Conservation (phyloP, 2,113 vertebrate genomes). For the Xenopus laevis region DNA sequence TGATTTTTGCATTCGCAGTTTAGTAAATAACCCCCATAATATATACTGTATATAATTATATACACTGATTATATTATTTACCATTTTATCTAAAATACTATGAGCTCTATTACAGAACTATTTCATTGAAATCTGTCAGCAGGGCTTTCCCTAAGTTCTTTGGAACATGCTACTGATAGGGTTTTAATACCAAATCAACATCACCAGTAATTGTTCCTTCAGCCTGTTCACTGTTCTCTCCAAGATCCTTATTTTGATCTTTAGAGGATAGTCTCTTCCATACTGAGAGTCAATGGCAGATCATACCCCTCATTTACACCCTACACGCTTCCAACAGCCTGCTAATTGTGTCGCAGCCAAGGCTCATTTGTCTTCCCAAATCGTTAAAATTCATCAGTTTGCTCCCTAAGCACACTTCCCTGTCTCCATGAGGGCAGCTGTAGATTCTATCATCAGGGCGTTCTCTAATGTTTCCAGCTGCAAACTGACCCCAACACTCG, state of each 20-base stretch:
- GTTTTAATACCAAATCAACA: slow-evolving; percentile 49
- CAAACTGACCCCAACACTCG: slow-evolving; percentile 59
- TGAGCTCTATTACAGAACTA: neutral
- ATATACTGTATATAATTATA: too few relatives aligned
- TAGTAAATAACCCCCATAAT: too few relatives aligned
- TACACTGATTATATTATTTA: too few relatives aligned
- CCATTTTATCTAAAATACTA: too few relatives aligned
- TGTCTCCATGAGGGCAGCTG: slow-evolving; percentile 64
- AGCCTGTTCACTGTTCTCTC: slow-evolving; percentile 57
- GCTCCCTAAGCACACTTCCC: slow-evolving; percentile 56
- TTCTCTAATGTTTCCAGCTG: slow-evolving; percentile 61
- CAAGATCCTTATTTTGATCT: slow-evolving; percentile 77
- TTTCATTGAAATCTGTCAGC: neutral
- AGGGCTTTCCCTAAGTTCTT: neutral
- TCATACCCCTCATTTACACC: slow-evolving; percentile 84
- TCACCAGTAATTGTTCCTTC: slow-evolving; percentile 63
- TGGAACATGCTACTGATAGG: slow-evolving; percentile 7
- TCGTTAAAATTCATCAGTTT: slow-evolving; percentile 78
- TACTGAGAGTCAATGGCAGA: slow-evolving; percentile 79
- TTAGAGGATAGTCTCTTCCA: slow-evolving; percentile 72
- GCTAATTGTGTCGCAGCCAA: slow-evolving; percentile 75
- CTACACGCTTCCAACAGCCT: slow-evolving; percentile 77
- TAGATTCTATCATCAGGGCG: slow-evolving; percentile 68
- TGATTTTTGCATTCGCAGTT: too few relatives aligned
- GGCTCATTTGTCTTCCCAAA: slow-evolving; percentile 75